Base-by-base conservation (phyloP, 2,797 vertebrate genomes). In the Gymnopithys bicolor region DNA sequence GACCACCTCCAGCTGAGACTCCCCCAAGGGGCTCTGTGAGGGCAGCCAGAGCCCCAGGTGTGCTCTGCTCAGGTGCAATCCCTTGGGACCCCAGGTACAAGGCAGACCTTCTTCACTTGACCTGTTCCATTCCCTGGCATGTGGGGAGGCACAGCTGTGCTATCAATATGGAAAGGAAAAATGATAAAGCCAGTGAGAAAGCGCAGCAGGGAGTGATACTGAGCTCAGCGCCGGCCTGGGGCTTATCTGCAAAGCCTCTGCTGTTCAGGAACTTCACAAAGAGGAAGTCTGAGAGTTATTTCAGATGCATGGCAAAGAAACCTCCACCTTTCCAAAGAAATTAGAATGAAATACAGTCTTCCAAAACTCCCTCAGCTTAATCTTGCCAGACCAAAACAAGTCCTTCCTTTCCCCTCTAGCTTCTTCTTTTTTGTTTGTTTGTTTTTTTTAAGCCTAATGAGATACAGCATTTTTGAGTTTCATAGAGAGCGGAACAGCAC, bases 1-100 rank as follows among this genome's bases (percentile, higher is more conserved):
- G 0, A 27, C 8, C 39, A n/a, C 11, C n/a, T 32, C 21, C 0
- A 0, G 28, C 64, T 0, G 2, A 70, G 56, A 27, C 12, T 24
- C 3, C 0, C 0, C 4, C 2, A 4, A 23, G 3, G 17, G 11
- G 39, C 39, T 39, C 39, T 39, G 37, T 37, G 37, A 37, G 11
- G 37, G 37, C 37, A 37, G 37, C 37, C 37, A 37, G 37, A 49
- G 60, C 68, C 70, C 39, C 35, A 4, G 32, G 53, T 7, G 64
- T 15, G 55, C 91, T 46, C 63, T 86, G 70, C 70, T 76, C 77
- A 90, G 39, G 21, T 91, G 80, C 9, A 3, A 45, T 49, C 62
- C 41, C 41, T 43, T 43, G 41, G 41, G 41, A 43, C 41, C 41
- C 41, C 41, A 43, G 41, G 41, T 35, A 76, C 55, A 48, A 79